phyloP scores from a whole-genome alignment of 2,888 invertebrate genomes.

The Megamerina dolium region DNA sequence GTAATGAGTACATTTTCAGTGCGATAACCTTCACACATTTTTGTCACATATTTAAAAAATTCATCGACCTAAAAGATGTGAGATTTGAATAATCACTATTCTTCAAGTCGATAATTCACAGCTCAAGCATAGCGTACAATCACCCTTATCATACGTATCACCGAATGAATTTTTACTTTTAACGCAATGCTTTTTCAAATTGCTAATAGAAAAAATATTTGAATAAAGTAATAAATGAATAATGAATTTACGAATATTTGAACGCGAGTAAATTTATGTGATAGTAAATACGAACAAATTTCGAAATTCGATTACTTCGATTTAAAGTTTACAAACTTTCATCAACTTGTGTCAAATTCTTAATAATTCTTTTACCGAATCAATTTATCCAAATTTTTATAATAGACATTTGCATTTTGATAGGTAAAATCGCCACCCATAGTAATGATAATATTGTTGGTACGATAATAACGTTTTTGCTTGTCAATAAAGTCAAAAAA shows the following conservation, averaged over 20 bases:
- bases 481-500: slow-evolving; percentile 55
- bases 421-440: slow-evolving; percentile 93
- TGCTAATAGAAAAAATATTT: too few species aligned
- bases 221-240: too few species aligned
- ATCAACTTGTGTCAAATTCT: slow-evolving; percentile 6
- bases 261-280: too few species aligned
- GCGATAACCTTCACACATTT: slow-evolving; percentile 53
- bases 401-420: slow-evolving; percentile 74
- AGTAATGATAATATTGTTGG: slow-evolving; percentile 72
- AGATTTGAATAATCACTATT: background rate
- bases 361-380: slow-evolving; percentile 52
- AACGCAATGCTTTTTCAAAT: too few species aligned
- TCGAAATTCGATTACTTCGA: too few species aligned
- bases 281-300: too few species aligned
- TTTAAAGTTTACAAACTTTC: slow-evolving; percentile 10
- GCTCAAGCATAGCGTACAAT: too few species aligned
- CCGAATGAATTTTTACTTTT: too few species aligned
- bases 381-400: slow-evolving; percentile 76
- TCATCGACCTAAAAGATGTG: slow-evolving; percentile 51
- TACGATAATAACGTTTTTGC: slow-evolving; percentile 58
- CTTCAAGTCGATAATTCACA: too few species aligned
- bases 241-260: too few species aligned
- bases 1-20: slow-evolving; percentile 79
- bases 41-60: slow-evolving; percentile 54
- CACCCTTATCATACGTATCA: too few species aligned